A percentile compares a stretch with the other conserved stretches of the same genome.
phyloP scores from a whole-genome alignment of 92 coral and sea anemone genomes.

The Actinostola sp. region DNA sequence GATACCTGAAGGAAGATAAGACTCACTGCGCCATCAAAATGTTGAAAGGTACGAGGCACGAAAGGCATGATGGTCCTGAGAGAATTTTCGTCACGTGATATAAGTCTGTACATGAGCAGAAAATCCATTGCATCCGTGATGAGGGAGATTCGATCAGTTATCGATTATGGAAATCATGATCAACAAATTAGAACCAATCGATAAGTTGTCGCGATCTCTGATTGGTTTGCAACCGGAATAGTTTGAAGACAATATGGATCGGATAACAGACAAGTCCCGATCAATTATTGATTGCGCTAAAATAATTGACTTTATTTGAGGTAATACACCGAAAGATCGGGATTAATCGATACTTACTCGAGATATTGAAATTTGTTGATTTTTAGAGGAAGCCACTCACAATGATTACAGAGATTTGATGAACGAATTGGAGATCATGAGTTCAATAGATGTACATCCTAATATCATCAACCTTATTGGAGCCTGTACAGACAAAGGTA shows the following conservation, averaged over 20 bases:
- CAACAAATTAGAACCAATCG: no score
- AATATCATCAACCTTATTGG: slow-evolving; percentile 56
- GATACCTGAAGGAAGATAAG: slow-evolving; percentile 12
- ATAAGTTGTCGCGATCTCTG: no score
- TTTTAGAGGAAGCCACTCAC: slow-evolving; percentile 46
- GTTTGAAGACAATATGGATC: no score
- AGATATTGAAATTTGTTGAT: not conserved
- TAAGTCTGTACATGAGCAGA: not conserved
- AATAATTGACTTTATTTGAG: not conserved
- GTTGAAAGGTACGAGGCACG: slow-evolving; percentile 11
- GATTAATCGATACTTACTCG: not conserved
- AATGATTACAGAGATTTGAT: slow-evolving; percentile 56
- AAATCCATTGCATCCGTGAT: no score
- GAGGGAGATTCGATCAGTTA: no score
- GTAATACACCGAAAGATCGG: not conserved
- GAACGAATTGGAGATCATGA: slow-evolving; percentile 62
- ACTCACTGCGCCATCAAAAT: slow-evolving; percentile 20
- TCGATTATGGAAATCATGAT: no score
- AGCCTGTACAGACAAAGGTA: not conserved
- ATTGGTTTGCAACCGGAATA: not conserved
- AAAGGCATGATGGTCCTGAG: no score
- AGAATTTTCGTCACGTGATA: not conserved
- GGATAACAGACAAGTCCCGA: no score
- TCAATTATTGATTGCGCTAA: not conserved
- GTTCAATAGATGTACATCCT: slow-evolving; percentile 56